Conservation (phyloP, 2,888 invertebrate species). For the Euplagia quadripunctaria region DNA sequence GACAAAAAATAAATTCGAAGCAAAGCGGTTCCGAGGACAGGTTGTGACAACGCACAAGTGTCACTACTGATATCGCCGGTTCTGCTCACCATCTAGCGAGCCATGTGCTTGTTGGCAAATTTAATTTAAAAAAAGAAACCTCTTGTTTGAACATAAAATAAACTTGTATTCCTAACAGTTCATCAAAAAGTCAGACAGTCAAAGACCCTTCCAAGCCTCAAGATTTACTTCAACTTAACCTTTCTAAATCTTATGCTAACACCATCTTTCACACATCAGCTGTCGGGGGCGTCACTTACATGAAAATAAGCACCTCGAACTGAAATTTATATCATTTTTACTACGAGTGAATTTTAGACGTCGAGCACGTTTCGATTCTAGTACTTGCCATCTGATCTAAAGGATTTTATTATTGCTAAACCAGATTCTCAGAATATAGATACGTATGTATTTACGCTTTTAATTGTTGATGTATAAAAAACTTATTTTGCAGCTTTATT, state of each 20-base stretch:
- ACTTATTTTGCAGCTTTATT: neutral
- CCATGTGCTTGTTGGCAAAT: neutral
- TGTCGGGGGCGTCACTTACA: conserved; percentile 5
- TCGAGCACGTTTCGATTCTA: neutral
- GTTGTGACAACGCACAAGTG: neutral
- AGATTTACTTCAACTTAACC: conserved; percentile 15
- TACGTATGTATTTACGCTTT: neutral
- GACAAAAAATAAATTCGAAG: too few species aligned
- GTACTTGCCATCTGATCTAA: neutral
- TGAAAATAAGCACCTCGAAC: conserved; percentile 1
- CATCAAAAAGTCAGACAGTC: conserved; percentile 16
- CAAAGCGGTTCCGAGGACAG: too few species aligned
- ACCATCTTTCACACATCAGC: conserved; percentile 11
- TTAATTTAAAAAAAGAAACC: neutral
- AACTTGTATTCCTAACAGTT: conserved; percentile 2
- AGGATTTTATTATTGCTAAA: conserved; percentile 1
- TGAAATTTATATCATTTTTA: conserved; percentile 9
- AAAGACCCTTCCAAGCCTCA: conserved; percentile 9
- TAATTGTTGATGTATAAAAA: neutral
- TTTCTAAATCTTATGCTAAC: conserved; percentile 11
- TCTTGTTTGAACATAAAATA: neutral
- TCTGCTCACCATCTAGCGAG: neutral
- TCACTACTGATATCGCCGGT: neutral
- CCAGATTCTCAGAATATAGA: neutral
- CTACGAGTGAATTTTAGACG: neutral